Percentiles rank a stretch among this genome's conserved stretches.
These are phyloP conservation scores for Helicolenus hilgendorfi DNA, from an alignment of 2,797 vertebrate genomes.

Conservation along the genomic window DNA sequence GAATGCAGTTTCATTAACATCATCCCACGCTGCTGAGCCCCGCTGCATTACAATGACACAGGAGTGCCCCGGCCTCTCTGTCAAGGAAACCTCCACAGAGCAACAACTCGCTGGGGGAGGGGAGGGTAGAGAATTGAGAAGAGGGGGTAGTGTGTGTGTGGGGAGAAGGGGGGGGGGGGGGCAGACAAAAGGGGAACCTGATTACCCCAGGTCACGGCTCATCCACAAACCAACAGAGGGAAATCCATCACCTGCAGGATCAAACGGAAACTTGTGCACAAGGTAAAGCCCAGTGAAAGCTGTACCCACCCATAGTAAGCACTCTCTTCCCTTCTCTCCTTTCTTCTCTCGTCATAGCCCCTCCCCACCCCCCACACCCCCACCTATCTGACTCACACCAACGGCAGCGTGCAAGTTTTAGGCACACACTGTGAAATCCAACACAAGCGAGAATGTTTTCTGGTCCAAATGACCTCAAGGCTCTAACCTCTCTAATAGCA, in stretches of 20 bases:
- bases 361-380: constrained; percentile 4
- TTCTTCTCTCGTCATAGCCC: constrained; percentile 48
- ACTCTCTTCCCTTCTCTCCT: constrained; percentile 54
- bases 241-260: constrained; percentile 88
- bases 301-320: constrained; percentile 67
- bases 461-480: constrained; percentile 82
- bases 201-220: constrained; percentile 86
- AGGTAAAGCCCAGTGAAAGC: constrained; percentile 86
- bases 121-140: constrained; percentile 50
- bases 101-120: constrained; percentile 79
- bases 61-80: constrained; percentile 79
- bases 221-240: constrained; percentile 84
- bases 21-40: constrained; percentile 82
- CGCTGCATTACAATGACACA: constrained; percentile 88
- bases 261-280: constrained; percentile 81
- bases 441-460: constrained; percentile 81
- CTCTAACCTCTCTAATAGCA: constrained; percentile 74
- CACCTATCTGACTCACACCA: constrained; percentile 76
- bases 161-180: neutral
- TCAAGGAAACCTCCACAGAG: constrained; percentile 82
- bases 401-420: constrained; percentile 84
- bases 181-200: constrained; percentile 86
- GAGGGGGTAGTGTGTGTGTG: constrained; percentile 8
- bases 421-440: constrained; percentile 87
- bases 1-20: constrained; percentile 90